These are phyloP conservation scores for Melierax canorus DNA, from an alignment of 2,113 vertebrate genomes.

Conservation along the genomic window DNA sequence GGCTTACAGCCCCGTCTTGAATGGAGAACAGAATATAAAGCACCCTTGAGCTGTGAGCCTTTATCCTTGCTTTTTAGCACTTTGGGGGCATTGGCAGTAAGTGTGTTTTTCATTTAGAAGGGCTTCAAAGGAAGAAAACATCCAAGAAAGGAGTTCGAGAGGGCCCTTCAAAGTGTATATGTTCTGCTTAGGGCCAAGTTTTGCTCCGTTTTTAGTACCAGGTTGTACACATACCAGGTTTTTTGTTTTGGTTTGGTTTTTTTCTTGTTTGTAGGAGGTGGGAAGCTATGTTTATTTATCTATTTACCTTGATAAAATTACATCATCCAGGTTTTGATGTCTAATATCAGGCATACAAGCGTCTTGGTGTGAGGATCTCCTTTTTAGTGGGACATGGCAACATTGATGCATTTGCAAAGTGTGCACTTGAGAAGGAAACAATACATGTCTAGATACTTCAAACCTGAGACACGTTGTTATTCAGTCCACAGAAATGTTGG, in stretches of 20 bases:
- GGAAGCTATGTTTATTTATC: background rate
- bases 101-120: background rate
- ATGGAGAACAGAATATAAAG: background rate
- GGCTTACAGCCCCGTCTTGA: background rate
- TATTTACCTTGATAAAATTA: background rate
- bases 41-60: background rate
- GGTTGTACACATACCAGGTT: rapidly evolving
- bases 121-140: background rate
- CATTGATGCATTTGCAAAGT: background rate
- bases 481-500: background rate
- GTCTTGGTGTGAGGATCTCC: background rate
- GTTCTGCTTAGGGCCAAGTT: background rate
- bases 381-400: background rate
- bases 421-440: background rate
- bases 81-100: background rate
- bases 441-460: background rate
- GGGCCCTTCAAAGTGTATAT: background rate
- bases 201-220: background rate
- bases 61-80: background rate
- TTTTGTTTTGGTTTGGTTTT: too few relatives aligned
- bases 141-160: background rate
- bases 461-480: background rate
- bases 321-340: background rate
- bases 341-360: background rate
- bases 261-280: background rate